Percentiles rank a stretch among this genome's conserved stretches.
Evolutionary conservation across 2,797 vertebrate species (phyloP).

Genomic region (Microctenopoma stevenorrisi): DNA sequence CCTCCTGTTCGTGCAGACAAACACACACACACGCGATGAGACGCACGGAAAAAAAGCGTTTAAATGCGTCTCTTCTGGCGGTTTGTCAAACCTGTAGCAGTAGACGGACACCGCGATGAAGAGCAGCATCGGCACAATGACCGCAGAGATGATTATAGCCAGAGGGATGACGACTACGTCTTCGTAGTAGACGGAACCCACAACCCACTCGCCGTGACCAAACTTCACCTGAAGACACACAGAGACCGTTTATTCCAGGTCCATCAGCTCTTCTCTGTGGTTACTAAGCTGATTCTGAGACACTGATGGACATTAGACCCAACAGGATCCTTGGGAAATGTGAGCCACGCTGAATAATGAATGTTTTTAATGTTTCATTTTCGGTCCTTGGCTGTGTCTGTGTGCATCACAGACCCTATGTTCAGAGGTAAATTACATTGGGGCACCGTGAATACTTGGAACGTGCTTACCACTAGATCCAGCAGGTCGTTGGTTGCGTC

Average conservation of each 20-base stretch:
- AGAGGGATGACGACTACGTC: constrained; percentile 86
- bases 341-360: no score
- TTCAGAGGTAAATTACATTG: not conserved
- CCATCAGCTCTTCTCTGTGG: no score
- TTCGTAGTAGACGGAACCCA: constrained; percentile 89
- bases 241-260: not conserved
- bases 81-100: constrained; percentile 89
- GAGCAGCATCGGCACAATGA: constrained; percentile 91
- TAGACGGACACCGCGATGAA: constrained; percentile 90
- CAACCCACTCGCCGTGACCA: constrained; percentile 89
- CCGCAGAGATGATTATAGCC: constrained; percentile 90
- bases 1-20: constrained; percentile 80
- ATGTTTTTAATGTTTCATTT: not conserved
- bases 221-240: constrained; percentile 88
- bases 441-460: not conserved
- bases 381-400: no score
- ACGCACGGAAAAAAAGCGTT: not conserved
- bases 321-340: no score
- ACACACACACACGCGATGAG: not conserved
- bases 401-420: not conserved
- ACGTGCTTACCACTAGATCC: constrained; percentile 87
- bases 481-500: constrained; percentile 89
- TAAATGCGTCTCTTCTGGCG: no score
- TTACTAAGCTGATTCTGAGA: no score
- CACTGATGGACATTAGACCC: no score